Base-by-base conservation (phyloP, 2,113 vertebrate genomes). In the Martes martes region DNA sequence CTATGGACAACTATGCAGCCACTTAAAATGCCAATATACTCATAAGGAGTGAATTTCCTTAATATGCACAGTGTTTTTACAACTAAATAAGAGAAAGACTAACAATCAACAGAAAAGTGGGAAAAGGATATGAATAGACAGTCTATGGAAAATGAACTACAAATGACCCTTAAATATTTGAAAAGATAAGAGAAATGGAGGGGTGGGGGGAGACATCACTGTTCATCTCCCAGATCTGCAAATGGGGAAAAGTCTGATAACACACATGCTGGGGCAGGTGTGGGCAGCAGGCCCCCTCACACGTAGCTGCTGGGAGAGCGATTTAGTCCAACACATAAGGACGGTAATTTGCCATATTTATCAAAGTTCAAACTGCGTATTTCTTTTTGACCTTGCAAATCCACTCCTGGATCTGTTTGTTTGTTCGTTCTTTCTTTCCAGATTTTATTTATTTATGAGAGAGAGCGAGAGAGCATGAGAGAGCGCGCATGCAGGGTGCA, bases 71-170 rank as follows among this genome's bases (percentile, higher is more conserved):
- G 65, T 36, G 19, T 14, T 82, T 89, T 69, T 57, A 89, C 24
- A 74, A 36, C 26, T 85, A n/a, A 50, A 39, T 1, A 85, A 24
- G 83, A 85, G 89, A 91, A 92, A 89, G 55, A 33, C 28, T 78
- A 76, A 93, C 50, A 80, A 91, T 16, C 88, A 95, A 73, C 11
- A 45, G 83, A 67, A 83, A 67, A 84, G n/a, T 33, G 31, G 33
- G 15, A 24, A 73, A 87, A 52, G 11, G 8, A 45, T 47, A 76
- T 5, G 7, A 76, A 76, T 16, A 78, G 74, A 47, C 42, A 31
- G 74, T 31, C 15, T 16, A 47, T 78, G 74, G 74, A 78, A 78
- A 78, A 42, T 52, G 28, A 59, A 28, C 14, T 79, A 71, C 1
- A 63, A 42, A 2, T 26, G 7, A 6, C 36, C 11, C 45, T 71